Evolutionary conservation across 2,797 vertebrate species (phyloP).

Genomic region (Coracias cyanogaster): DNA sequence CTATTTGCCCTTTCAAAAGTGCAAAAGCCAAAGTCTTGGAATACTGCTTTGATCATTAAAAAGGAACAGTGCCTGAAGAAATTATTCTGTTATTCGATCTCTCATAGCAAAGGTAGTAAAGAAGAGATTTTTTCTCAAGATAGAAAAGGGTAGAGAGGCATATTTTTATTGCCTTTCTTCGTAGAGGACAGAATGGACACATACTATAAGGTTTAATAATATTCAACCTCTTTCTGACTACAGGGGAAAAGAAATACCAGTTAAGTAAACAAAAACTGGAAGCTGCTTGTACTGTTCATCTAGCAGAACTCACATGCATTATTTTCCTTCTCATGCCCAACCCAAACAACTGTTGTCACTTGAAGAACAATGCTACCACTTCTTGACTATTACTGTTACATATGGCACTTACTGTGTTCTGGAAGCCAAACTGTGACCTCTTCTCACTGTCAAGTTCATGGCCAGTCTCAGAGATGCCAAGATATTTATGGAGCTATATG

Average conservation of each 20-base stretch:
- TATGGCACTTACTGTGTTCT: neutral
- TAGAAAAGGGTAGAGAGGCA: neutral
- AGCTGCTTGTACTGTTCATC: neutral
- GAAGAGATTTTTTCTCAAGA: neutral
- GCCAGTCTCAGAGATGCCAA: neutral
- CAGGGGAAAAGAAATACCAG: neutral
- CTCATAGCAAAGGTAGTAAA: neutral
- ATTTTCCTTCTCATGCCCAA: neutral
- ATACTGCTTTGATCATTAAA: neutral
- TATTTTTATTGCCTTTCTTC: constrained; percentile 30
- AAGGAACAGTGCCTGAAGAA: neutral
- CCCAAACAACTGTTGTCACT: neutral
- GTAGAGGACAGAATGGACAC: neutral
- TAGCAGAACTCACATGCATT: neutral
- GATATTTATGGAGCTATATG: neutral
- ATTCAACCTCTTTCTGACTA: neutral
- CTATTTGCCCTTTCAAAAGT: neutral
- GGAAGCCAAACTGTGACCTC: neutral
- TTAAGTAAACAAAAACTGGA: neutral
- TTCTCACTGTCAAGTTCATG: neutral
- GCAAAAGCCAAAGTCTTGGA: neutral
- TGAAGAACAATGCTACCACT: neutral
- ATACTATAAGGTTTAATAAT: neutral
- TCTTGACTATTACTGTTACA: neutral
- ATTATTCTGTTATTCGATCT: neutral